These are phyloP conservation scores for Sebastes goodei DNA, from an alignment of 2,797 vertebrate genomes.

Conservation along the genomic window DNA sequence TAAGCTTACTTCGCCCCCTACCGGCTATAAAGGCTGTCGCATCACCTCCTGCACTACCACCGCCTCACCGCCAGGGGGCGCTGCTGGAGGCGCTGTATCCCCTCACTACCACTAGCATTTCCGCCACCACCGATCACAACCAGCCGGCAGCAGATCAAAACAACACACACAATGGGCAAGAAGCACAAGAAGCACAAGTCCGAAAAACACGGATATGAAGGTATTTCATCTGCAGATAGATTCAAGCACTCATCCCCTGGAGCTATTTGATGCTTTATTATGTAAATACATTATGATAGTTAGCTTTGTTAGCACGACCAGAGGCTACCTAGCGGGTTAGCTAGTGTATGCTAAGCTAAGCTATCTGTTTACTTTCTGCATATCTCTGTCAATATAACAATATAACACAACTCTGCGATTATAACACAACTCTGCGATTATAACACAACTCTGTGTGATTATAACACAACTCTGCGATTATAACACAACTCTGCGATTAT, in stretches of 20 bases:
- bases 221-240: slow-evolving; percentile 63
- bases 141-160: slow-evolving; percentile 26
- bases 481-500: too few species aligned
- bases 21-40: neutral
- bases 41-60: fast-evolving
- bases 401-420: too few species aligned
- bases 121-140: slow-evolving; percentile 20
- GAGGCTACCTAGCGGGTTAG: neutral
- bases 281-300: fast-evolving
- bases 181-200: slow-evolving; percentile 98
- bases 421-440: fast-evolving
- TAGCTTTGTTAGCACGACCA: neutral
- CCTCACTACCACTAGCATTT: slow-evolving; percentile 1
- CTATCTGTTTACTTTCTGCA: fast-evolving
- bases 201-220: slow-evolving; percentile 91
- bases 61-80: slow-evolving; percentile 67
- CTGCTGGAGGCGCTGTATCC: neutral
- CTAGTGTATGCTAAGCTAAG: neutral
- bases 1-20: slow-evolving; percentile 44
- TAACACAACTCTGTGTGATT: fast-evolving
- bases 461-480: too few species aligned
- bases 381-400: neutral
- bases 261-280: neutral
- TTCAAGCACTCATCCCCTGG: fast-evolving
- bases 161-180: slow-evolving; percentile 89